phyloP scores from a whole-genome alignment of 2,113 vertebrate species.

The Shinisaurus crocodilurus region DNA sequence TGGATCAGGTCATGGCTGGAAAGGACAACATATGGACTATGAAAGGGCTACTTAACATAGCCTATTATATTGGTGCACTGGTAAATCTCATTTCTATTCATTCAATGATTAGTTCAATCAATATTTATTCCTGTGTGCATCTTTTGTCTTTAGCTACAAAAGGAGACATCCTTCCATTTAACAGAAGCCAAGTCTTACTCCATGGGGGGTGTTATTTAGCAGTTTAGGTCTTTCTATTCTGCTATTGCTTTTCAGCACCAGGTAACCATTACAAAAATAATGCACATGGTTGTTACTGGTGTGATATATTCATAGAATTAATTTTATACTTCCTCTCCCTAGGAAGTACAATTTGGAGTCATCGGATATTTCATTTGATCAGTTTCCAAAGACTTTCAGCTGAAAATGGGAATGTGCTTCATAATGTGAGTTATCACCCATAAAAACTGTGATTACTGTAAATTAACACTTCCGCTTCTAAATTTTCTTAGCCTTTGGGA shows the following conservation, averaged over 20 bases:
- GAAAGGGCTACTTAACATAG: slow-evolving; percentile 76
- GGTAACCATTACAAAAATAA: slow-evolving; percentile 37
- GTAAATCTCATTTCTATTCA: slow-evolving; percentile 80
- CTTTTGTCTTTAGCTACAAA: slow-evolving; percentile 78
- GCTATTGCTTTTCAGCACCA: slow-evolving; percentile 46
- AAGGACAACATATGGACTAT: slow-evolving; percentile 74
- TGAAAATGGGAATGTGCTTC: slow-evolving; percentile 23
- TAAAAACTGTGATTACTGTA: slow-evolving; percentile 29
- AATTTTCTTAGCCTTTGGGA: slow-evolving; percentile 45
- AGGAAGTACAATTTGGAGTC: neutral
- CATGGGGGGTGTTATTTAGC: slow-evolving; percentile 68
- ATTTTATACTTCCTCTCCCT: slow-evolving; percentile 32
- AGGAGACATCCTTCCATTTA: slow-evolving; percentile 72
- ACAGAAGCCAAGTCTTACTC: slow-evolving; percentile 60
- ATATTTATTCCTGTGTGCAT: slow-evolving; percentile 76
- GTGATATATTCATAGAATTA: slow-evolving; percentile 51
- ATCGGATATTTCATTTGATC: neutral
- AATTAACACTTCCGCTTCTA: slow-evolving; percentile 45
- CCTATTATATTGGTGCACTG: slow-evolving; percentile 74
- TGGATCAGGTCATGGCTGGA: slow-evolving; percentile 66
- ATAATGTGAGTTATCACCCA: slow-evolving; percentile 35
- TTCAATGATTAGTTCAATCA: slow-evolving; percentile 78
- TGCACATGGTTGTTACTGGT: slow-evolving; percentile 32
- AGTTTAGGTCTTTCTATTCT: slow-evolving; percentile 53
- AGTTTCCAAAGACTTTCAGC: slow-evolving; percentile 12